phyloP scores from a whole-genome alignment of 2,113 vertebrate species.

The Notothenia coriiceps region DNA sequence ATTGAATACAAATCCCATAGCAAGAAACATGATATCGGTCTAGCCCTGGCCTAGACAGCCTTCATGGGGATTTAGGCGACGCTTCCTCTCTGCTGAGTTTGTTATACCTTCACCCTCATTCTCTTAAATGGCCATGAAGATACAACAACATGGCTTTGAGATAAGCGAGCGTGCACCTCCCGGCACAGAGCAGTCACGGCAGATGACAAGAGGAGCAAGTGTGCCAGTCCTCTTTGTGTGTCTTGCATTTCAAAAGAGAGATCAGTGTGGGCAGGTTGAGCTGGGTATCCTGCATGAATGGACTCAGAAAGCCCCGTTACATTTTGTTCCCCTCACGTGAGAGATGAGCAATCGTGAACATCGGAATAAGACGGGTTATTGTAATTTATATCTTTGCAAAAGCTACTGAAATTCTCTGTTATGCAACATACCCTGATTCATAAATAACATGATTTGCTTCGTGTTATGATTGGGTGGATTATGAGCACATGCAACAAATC shows the following conservation, averaged over 20 bases:
- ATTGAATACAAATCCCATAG: not conserved
- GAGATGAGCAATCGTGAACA: conserved; percentile 48
- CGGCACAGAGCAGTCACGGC: conserved; percentile 59
- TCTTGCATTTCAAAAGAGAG: conserved; percentile 61
- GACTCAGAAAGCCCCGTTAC: conserved; percentile 5
- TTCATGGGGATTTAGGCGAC: conserved; percentile 41
- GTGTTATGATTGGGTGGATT: conserved; percentile 53
- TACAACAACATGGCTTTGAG: conserved; percentile 70
- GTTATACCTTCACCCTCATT: conserved; percentile 75
- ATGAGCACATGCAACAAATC: conserved; percentile 61
- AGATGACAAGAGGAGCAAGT: conserved; percentile 57
- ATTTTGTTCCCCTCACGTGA: conserved; percentile 38
- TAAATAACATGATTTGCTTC: conserved; percentile 46
- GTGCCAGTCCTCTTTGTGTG: conserved; percentile 32
- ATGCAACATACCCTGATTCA: conserved; percentile 38
- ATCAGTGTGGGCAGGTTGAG: conserved; percentile 13
- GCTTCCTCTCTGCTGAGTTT: conserved; percentile 68
- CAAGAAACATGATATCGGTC: not conserved
- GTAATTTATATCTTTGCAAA: conserved; percentile 26
- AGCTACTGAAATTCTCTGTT: conserved; percentile 18
- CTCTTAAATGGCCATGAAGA: conserved; percentile 83
- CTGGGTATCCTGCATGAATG: conserved; percentile 15
- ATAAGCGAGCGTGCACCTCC: conserved; percentile 62
- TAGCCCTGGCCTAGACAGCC: not conserved
- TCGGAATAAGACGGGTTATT: not conserved